phyloP scores from a whole-genome alignment of 2,888 invertebrate genomes.

The Drosophila fungiperda region DNA sequence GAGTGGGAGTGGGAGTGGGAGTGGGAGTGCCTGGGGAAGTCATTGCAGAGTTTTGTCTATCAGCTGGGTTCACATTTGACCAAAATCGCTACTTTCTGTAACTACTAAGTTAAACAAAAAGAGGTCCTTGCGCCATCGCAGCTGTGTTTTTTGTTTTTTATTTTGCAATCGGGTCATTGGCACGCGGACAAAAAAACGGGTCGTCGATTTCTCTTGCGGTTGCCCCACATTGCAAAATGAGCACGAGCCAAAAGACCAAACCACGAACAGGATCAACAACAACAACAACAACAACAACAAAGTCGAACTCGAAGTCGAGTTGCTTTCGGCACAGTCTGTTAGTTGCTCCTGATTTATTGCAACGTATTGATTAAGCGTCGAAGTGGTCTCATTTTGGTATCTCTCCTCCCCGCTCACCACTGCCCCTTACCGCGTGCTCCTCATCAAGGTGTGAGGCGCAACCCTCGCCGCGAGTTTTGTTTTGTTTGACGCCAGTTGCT shows the following conservation, averaged over 20 bases:
- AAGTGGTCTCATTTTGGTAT: conserved; percentile 5
- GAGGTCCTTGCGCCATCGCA: conserved; percentile 46
- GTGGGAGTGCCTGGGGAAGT: fast-evolving
- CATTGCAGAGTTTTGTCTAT: conserved; percentile 12
- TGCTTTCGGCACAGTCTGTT: conserved; percentile 45
- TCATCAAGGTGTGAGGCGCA: conserved; percentile 61
- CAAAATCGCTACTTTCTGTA: conserved; percentile 30
- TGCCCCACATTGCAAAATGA: conserved; percentile 47
- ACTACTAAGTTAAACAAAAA: conserved; percentile 28
- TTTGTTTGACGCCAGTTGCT: conserved; percentile 62
- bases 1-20: no score
- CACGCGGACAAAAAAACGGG: conserved; percentile 58
- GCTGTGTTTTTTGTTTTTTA: conserved; percentile 23
- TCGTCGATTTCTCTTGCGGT: conserved; percentile 65
- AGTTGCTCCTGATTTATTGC: conserved; percentile 70
- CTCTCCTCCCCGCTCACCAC: neutral
- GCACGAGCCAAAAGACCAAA: conserved; percentile 50
- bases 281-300: neutral
- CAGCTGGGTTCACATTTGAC: conserved; percentile 15
- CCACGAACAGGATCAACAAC: neutral
- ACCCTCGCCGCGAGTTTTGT: conserved; percentile 47
- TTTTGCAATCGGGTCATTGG: conserved; percentile 60
- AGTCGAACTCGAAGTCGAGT: neutral
- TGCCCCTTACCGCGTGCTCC: neutral
- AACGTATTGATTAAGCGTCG: conserved; percentile 58